Evolutionary conservation across 2,113 vertebrate genomes (phyloP).

Genomic region (Aplodontia rufa): DNA sequence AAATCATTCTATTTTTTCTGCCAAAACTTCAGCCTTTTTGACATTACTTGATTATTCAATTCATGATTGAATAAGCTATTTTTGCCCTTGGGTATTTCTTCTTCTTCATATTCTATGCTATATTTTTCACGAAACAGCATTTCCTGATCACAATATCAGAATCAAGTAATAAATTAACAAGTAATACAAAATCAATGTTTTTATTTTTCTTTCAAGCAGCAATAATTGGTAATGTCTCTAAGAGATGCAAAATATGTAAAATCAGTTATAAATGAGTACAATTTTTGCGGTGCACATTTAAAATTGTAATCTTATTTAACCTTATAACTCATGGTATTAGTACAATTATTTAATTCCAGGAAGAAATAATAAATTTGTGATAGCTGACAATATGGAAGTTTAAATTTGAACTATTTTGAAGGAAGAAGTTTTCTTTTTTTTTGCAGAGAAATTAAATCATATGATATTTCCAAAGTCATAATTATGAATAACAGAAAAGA

Average conservation of each 20-base stretch:
- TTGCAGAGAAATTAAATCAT: neutral
- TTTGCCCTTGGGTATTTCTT: conserved; percentile 11
- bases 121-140: conserved; percentile 5
- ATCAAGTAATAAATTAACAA: conserved; percentile 1
- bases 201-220: neutral
- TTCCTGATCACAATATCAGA: neutral
- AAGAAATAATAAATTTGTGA: neutral
- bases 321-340: neutral
- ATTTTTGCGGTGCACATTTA: neutral
- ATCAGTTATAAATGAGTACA: neutral
- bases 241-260: neutral
- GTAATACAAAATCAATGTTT: neutral
- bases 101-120: neutral
- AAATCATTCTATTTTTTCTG: conserved; percentile 40
- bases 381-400: neutral
- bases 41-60: conserved; percentile 50
- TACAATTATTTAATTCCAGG: neutral
- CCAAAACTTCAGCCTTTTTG: neutral
- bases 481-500: neutral
- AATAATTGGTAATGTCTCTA: neutral
- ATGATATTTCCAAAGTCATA: neutral
- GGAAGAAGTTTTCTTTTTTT: neutral
- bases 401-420: neutral
- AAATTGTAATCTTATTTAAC: neutral
- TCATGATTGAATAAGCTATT: conserved; percentile 20